Conservation (phyloP, 2,888 invertebrate species). For the Rhodophaea formosa region DNA sequence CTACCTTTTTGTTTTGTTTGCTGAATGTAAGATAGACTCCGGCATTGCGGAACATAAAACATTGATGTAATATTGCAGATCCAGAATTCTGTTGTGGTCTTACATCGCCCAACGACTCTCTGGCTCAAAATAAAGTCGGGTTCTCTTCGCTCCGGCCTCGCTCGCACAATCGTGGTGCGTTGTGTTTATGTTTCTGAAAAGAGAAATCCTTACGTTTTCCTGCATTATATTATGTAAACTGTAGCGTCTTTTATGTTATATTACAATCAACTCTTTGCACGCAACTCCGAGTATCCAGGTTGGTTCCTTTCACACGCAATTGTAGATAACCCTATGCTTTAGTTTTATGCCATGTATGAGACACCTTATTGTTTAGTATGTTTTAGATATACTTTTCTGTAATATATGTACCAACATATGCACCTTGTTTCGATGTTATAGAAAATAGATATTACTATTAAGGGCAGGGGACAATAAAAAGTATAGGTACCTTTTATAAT, state of each 20-base stretch:
- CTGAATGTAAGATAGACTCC: constrained; percentile 8
- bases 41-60: constrained; percentile 31
- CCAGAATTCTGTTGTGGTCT: constrained; percentile 94
- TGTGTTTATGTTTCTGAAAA: constrained; percentile 80
- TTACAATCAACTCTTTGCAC: constrained; percentile 52
- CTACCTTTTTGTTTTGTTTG: constrained; percentile 8
- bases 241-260: constrained; percentile 50
- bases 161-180: constrained; percentile 84
- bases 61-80: constrained; percentile 86
- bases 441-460: constrained; percentile 28
- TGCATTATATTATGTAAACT: constrained; percentile 44
- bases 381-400: constrained; percentile 6
- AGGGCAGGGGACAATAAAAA: no score
- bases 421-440: constrained; percentile 40
- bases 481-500: neutral
- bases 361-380: constrained; percentile 31
- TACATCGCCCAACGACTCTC: constrained; percentile 88
- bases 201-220: constrained; percentile 59
- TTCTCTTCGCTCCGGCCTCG: constrained; percentile 76
- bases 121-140: constrained; percentile 82
- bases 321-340: constrained; percentile 54
- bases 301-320: constrained; percentile 42
- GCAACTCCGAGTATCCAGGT: constrained; percentile 39
- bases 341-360: constrained; percentile 32
- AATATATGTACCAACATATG: constrained; percentile 36